Percentiles rank a stretch among this genome's conserved stretches.
Evolutionary conservation across 1,140 invertebrate species (phyloP).

Genomic region (Ctenoplectra terminalis): DNA sequence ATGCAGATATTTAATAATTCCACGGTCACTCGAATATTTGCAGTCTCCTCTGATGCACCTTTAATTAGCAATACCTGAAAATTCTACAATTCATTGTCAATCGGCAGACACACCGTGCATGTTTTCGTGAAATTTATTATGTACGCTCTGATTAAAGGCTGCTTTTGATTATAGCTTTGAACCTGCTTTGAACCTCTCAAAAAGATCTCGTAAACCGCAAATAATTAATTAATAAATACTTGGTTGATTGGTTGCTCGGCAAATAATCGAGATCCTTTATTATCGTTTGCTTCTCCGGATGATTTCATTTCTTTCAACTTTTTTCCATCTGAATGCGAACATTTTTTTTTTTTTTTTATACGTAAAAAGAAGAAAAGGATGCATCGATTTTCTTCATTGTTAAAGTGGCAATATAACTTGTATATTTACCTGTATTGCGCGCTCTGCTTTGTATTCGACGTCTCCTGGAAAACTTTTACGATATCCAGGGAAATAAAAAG

Average conservation of each 20-base stretch:
- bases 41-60: background rate
- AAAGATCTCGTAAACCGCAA: background rate
- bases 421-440: background rate
- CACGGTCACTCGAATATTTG: constrained; percentile 5
- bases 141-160: background rate
- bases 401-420: background rate
- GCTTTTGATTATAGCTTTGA: constrained; percentile 3
- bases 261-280: background rate
- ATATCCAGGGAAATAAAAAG: constrained; percentile 6
- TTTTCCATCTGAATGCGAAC: background rate
- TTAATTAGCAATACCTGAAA: constrained; percentile 25
- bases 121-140: constrained; percentile 18
- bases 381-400: background rate
- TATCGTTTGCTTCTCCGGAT: too few relatives aligned
- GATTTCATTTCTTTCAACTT: too few relatives aligned
- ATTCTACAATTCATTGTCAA: constrained; percentile 16
- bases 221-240: background rate
- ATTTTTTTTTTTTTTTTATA: background rate
- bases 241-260: background rate
- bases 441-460: background rate
- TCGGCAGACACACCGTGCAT: background rate
- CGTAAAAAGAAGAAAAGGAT: background rate
- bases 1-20: background rate
- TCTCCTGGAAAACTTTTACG: background rate
- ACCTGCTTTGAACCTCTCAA: too few relatives aligned